These are phyloP conservation scores for Pararge aegeria DNA, from an alignment of 1,140 invertebrate genomes.

Conservation along the genomic window DNA sequence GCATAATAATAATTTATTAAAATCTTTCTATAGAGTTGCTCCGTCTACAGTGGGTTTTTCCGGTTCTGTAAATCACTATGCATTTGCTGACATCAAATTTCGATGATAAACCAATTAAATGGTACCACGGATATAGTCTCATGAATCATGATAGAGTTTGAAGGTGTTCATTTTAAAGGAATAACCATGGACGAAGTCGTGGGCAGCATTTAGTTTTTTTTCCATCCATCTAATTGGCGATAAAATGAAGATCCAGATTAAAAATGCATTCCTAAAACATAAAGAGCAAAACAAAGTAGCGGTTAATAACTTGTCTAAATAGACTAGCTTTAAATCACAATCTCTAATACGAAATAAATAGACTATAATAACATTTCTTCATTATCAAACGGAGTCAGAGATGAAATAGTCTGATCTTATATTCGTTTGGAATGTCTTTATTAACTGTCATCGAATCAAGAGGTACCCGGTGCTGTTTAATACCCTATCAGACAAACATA, in stretches of 20 bases:
- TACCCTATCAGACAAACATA: constrained; percentile 75
- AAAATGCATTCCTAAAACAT: neutral
- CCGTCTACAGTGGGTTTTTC: too few species aligned
- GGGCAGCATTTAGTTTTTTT: too few species aligned
- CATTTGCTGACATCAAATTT: too few species aligned
- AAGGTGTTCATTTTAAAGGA: too few species aligned
- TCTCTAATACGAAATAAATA: constrained; percentile 36
- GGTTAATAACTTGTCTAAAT: constrained; percentile 12
- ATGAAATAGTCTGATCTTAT: constrained; percentile 61
- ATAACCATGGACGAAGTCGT: too few species aligned
- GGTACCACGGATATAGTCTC: too few species aligned
- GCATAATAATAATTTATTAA: too few species aligned
- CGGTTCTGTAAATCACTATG: too few species aligned
- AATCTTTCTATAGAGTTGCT: too few species aligned
- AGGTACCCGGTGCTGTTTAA: constrained; percentile 64
- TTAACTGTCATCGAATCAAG: constrained; percentile 75
- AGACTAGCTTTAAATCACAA: constrained; percentile 17
- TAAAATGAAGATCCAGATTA: constrained; percentile 3
- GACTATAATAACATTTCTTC: constrained; percentile 53
- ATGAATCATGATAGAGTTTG: too few species aligned
- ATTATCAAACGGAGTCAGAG: constrained; percentile 50
- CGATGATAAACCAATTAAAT: too few species aligned
- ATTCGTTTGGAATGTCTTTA: constrained; percentile 75
- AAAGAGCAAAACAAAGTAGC: constrained; percentile 5
- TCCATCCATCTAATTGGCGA: neutral